A percentile compares a stretch with the other conserved stretches of the same genome.
Conservation (phyloP, 2,888 invertebrate species). For the Drosophila subquinaria region DNA sequence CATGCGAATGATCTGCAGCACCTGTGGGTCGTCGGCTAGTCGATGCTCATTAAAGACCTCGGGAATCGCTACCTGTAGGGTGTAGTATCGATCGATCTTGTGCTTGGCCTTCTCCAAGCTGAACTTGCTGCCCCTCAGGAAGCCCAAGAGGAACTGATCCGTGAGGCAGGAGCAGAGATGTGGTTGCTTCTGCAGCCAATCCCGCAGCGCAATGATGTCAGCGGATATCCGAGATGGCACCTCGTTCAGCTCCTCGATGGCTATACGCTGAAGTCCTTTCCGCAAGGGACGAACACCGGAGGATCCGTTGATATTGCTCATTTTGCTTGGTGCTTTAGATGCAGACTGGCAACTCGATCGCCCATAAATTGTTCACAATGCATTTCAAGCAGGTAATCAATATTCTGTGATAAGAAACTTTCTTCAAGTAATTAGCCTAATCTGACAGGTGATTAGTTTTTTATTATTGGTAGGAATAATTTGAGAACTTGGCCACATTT, state of each 20-base stretch:
- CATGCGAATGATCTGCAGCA: conserved; percentile 80
- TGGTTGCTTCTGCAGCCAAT: conserved; percentile 86
- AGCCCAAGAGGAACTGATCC: conserved; percentile 87
- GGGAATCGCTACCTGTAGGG: conserved; percentile 87
- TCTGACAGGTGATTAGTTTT: conserved; percentile 41
- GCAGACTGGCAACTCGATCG: conserved; percentile 33
- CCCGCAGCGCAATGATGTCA: conserved; percentile 85
- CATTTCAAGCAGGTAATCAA: conserved; percentile 27
- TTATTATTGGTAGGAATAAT: neutral
- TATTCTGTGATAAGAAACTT: conserved; percentile 40
- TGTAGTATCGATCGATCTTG: conserved; percentile 88
- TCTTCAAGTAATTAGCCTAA: conserved; percentile 31
- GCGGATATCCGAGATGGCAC: conserved; percentile 82
- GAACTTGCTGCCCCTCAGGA: conserved; percentile 87
- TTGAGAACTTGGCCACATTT: neutral
- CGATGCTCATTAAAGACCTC: conserved; percentile 87
- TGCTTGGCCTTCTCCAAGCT: conserved; percentile 87
- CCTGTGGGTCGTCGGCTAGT: conserved; percentile 74
- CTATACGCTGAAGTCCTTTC: conserved; percentile 79
- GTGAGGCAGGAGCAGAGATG: conserved; percentile 85
- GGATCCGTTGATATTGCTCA: conserved; percentile 18
- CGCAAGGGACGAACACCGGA: conserved; percentile 40
- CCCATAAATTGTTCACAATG: conserved; percentile 15
- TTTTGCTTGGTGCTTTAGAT: conserved; percentile 18
- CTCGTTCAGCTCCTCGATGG: conserved; percentile 86